Evolutionary conservation across 92 coral and sea anemone genomes (phyloP).

Genomic region (Actinostola sp.): DNA sequence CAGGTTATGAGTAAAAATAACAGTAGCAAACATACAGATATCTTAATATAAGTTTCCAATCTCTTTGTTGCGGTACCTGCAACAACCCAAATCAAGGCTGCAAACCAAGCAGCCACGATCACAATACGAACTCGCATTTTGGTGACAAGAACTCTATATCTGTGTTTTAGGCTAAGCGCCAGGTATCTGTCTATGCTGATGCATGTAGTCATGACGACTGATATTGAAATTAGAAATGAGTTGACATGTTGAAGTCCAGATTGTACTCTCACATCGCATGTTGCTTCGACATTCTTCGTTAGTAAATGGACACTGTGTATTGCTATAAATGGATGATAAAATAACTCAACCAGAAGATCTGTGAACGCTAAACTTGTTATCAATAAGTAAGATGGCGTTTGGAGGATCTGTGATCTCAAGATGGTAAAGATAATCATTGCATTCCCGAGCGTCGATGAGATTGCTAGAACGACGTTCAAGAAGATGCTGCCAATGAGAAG

Average conservation of each 20-base stretch:
- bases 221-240: slow-evolving; percentile 22
- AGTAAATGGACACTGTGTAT: background rate
- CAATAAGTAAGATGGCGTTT: no score
- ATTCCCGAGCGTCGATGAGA: background rate
- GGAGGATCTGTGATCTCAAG: background rate
- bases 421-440: background rate
- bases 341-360: background rate
- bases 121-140: slow-evolving; percentile 23
- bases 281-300: background rate
- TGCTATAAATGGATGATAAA: background rate
- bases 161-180: slow-evolving; percentile 42
- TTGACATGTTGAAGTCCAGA: slow-evolving; percentile 6
- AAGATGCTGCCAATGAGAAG: background rate
- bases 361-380: no score
- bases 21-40: no score
- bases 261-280: background rate
- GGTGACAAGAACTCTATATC: slow-evolving; percentile 37
- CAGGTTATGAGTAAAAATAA: background rate
- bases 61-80: no score
- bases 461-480: background rate
- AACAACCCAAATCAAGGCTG: background rate
- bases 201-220: slow-evolving; percentile 28
- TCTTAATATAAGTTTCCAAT: no score
- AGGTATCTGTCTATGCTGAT: slow-evolving; percentile 53
- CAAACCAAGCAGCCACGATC: slow-evolving; percentile 26